These are phyloP conservation scores for Osedax frankpressi DNA, from an alignment of 2,888 invertebrate genomes.

Conservation along the genomic window DNA sequence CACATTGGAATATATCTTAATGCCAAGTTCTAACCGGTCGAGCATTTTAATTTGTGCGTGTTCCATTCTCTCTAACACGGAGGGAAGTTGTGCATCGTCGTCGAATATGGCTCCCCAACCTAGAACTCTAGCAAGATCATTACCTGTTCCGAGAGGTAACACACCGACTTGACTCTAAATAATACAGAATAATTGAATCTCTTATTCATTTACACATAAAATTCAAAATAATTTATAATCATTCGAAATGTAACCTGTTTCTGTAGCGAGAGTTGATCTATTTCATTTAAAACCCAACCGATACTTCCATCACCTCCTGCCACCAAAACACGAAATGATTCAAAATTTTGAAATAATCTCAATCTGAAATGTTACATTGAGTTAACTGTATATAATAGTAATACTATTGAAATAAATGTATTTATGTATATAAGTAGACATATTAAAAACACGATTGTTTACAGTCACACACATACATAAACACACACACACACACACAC, in stretches of 20 bases:
- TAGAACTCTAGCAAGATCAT: conserved; percentile 79
- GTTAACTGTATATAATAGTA: too few relatives aligned
- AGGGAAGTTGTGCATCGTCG: conserved; percentile 81
- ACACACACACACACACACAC: too few relatives aligned
- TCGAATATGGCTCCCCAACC: conserved; percentile 95
- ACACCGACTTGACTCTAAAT: conserved; percentile 67
- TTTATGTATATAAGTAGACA: too few relatives aligned
- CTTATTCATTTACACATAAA: background rate
- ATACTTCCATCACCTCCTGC: conserved; percentile 96
- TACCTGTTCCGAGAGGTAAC: conserved; percentile 85
- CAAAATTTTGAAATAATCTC: conserved; percentile 80
- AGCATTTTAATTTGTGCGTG: conserved; percentile 93
- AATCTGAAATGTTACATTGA: too few relatives aligned
- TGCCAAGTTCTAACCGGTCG: conserved; percentile 74
- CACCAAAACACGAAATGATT: conserved; percentile 84
- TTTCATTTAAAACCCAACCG: conserved; percentile 91
- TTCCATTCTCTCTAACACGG: conserved; percentile 81
- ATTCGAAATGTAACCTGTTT: conserved; percentile 51
- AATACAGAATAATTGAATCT: background rate
- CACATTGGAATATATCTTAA: too few relatives aligned
- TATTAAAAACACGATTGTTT: too few relatives aligned
- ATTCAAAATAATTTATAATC: background rate
- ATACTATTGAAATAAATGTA: too few relatives aligned
- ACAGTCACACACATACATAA: too few relatives aligned
- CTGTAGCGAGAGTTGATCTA: conserved; percentile 77